Evolutionary conservation across 2,888 invertebrate species (phyloP).

Genomic region (Hecatera dysodea): DNA sequence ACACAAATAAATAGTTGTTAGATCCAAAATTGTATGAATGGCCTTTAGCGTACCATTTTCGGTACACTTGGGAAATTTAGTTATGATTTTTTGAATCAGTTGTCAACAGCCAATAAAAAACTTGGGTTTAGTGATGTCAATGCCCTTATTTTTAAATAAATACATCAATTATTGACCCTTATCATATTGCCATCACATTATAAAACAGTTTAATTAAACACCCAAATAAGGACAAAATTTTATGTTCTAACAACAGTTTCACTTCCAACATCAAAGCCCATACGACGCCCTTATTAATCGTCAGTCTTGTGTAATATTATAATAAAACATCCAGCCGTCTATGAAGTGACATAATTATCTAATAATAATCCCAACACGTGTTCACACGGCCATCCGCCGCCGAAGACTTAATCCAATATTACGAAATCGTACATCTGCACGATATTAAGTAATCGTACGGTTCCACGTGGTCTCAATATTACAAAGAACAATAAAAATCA

Average conservation of each 20-base stretch:
- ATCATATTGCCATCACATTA: neutral
- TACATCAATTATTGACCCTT: neutral
- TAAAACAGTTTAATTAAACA: constrained; percentile 8
- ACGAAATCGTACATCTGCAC: constrained; percentile 81
- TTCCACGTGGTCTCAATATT: constrained; percentile 67
- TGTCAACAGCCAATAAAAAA: no score
- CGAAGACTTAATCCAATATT: constrained; percentile 76
- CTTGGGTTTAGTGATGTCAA: neutral
- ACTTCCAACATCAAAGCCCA: constrained; percentile 28
- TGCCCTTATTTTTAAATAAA: neutral
- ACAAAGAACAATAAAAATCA: constrained; percentile 78
- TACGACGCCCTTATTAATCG: constrained; percentile 36
- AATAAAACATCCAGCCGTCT: constrained; percentile 46
- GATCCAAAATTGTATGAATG: no score
- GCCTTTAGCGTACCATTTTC: no score
- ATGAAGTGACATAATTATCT: constrained; percentile 57
- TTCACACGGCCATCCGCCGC: constrained; percentile 65
- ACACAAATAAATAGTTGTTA: no score
- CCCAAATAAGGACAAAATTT: constrained; percentile 2
- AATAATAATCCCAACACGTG: constrained; percentile 71
- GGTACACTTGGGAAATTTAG: no score
- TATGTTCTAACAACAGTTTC: constrained; percentile 16
- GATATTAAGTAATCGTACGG: constrained; percentile 56
- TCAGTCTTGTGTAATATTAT: constrained; percentile 18
- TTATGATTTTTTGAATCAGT: neutral